phyloP scores from a whole-genome alignment of 2,797 vertebrate species.

The Pteronotus mesoamericanus region DNA sequence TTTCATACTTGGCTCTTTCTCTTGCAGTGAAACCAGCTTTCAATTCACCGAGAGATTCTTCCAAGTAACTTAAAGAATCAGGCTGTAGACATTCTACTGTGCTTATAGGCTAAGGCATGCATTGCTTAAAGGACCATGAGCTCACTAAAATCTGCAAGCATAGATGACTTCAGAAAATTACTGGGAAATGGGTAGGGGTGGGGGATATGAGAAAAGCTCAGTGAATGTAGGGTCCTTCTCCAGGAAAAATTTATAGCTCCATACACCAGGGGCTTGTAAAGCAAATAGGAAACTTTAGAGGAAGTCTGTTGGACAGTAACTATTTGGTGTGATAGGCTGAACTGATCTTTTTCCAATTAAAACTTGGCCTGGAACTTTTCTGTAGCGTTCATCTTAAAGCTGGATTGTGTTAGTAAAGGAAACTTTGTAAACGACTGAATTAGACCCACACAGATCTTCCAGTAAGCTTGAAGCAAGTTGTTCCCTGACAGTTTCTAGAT shows the following conservation, averaged over 20 bases:
- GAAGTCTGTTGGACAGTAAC: conserved; percentile 50
- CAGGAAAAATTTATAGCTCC: conserved; percentile 57
- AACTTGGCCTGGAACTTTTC: conserved; percentile 55
- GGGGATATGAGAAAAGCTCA: background rate
- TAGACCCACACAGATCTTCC: conserved; percentile 43
- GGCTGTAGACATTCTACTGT: background rate
- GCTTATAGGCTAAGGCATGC: background rate
- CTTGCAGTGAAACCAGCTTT: background rate
- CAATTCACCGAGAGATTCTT: background rate
- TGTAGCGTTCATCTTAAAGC: conserved; percentile 32
- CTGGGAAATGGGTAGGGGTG: background rate
- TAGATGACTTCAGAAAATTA: conserved; percentile 18
- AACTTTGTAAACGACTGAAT: conserved; percentile 55
- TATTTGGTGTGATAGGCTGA: conserved; percentile 60
- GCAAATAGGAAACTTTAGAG: conserved; percentile 50
- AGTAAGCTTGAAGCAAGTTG: background rate
- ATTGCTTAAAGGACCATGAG: background rate
- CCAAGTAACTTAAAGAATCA: background rate
- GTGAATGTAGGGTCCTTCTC: background rate
- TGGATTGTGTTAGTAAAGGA: conserved; percentile 34
- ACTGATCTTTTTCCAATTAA: conserved; percentile 75
- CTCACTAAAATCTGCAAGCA: conserved; percentile 2
- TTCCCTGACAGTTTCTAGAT: background rate
- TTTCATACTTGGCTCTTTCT: background rate
- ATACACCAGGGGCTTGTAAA: conserved; percentile 46